These are phyloP conservation scores for Elephantulus edwardii DNA, from an alignment of 2,113 vertebrate genomes.

Conservation along the genomic window DNA sequence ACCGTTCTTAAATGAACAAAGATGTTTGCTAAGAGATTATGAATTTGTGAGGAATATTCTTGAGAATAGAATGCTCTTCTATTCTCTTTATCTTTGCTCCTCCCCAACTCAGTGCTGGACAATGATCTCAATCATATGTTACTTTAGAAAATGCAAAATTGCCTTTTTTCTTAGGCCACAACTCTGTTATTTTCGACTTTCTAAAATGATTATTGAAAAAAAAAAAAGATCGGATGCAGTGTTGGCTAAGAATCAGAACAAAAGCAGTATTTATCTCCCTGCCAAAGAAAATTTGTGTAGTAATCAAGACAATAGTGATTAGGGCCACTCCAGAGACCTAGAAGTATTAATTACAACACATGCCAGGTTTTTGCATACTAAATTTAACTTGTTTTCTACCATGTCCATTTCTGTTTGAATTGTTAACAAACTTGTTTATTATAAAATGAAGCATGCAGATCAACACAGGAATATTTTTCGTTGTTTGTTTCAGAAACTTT, in stretches of 20 bases:
- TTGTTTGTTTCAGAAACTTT: constrained; percentile 50
- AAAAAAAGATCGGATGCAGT: neutral
- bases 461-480: neutral
- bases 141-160: constrained; percentile 49
- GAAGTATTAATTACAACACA: constrained; percentile 30
- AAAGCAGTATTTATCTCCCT: constrained; percentile 20
- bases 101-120: constrained; percentile 27
- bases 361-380: constrained; percentile 18
- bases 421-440: constrained; percentile 39
- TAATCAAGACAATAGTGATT: constrained; percentile 19
- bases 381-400: constrained; percentile 46
- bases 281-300: constrained; percentile 37
- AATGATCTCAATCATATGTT: constrained; percentile 42
- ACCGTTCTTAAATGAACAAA: constrained; percentile 77
- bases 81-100: constrained; percentile 51
- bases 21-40: constrained; percentile 80
- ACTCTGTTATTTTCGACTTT: constrained; percentile 47
- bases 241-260: constrained; percentile 33
- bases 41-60: constrained; percentile 74
- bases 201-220: constrained; percentile 36
- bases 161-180: constrained; percentile 43
- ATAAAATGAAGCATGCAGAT: constrained; percentile 32
- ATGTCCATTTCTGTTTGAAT: neutral
- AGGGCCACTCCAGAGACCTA: neutral
- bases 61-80: constrained; percentile 32